Base-by-base conservation (phyloP, 1,140 invertebrate species). In the Lepidostoma basale region DNA sequence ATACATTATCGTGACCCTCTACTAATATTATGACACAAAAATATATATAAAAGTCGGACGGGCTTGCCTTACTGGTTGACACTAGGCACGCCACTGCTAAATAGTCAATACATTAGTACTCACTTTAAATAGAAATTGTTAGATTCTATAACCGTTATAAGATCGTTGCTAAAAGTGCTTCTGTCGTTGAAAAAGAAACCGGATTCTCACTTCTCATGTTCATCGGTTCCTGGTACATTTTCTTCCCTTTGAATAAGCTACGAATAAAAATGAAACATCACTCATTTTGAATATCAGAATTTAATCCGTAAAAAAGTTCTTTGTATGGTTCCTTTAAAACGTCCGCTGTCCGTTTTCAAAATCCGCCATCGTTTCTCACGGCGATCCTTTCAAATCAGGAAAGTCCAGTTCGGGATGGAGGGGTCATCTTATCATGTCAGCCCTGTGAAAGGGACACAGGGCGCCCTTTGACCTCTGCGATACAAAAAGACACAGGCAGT, bases 361-460 rank as follows among this genome's bases (percentile, higher is more conserved):
- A 42, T 66, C 44, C 45, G 49, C 60, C 26, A 69, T 28, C 52
- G 28, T 42, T 70, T 70, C 68, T 60, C 69, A 70, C 69, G 69
- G 59, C 63, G 59, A 70, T 70, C 45, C 68, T 70, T 56, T 62
- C 42, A 26, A 47, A 67, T 70, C 69, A 18, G 47, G 69, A 67
- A 70, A 63, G 63, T 70, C 69, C 69, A 67, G 69, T 70, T 70
- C 62, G 4, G 12, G 18, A n/a, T 23, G 20, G 23, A 42, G 63
- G 68, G 69, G 69, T 70, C 69, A 70, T 70, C 69, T 70, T 70
- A 70, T 70, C 69, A 70, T 70, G 64, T 70, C 64, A 65, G 8
- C 42, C 26, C 26, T 33, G 39, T 63, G 22, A 70, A 63, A 56
- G 26, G 64, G 39, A 62, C 62, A 63, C 9, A 23, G 56, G 20